Evolutionary conservation across 1,140 invertebrate species (phyloP).

Genomic region (Brachionus paranguensis): DNA sequence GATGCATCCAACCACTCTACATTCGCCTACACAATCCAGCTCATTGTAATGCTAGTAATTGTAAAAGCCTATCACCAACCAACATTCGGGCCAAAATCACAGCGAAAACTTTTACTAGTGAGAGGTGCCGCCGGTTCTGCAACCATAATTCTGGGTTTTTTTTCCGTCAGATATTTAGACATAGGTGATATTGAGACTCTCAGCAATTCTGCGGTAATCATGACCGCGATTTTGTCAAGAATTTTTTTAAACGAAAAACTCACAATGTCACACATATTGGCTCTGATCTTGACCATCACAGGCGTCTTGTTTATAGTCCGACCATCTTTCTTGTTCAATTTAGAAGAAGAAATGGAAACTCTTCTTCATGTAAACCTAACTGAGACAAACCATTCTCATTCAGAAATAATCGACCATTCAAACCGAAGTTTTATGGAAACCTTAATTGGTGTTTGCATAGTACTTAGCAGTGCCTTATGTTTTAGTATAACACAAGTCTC

Average conservation of each 20-base stretch:
- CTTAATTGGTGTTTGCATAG: neutral
- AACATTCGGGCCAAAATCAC: neutral
- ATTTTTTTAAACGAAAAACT: slow-evolving; percentile 33
- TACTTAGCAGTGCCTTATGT: neutral
- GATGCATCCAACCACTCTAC: slow-evolving; percentile 14
- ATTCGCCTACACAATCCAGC: neutral
- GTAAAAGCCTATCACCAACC: neutral
- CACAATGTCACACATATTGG: neutral
- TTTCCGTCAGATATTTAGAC: neutral
- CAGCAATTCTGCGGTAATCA: neutral
- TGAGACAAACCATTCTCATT: neutral
- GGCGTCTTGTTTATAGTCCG: slow-evolving; percentile 10
- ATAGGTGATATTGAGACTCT: neutral
- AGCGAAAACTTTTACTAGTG: neutral
- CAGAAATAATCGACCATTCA: neutral
- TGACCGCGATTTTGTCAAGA: neutral
- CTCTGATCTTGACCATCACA: neutral
- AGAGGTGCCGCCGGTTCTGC: neutral
- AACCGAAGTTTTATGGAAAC: neutral
- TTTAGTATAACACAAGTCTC: slow-evolving; percentile 6
- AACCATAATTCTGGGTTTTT: neutral
- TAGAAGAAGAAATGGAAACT: neutral
- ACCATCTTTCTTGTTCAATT: slow-evolving; percentile 5
- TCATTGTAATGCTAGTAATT: slow-evolving; percentile 8
- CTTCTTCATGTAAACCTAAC: neutral